These are phyloP conservation scores for Miltochrista miniata DNA, from an alignment of 2,888 invertebrate genomes.

Conservation along the genomic window DNA sequence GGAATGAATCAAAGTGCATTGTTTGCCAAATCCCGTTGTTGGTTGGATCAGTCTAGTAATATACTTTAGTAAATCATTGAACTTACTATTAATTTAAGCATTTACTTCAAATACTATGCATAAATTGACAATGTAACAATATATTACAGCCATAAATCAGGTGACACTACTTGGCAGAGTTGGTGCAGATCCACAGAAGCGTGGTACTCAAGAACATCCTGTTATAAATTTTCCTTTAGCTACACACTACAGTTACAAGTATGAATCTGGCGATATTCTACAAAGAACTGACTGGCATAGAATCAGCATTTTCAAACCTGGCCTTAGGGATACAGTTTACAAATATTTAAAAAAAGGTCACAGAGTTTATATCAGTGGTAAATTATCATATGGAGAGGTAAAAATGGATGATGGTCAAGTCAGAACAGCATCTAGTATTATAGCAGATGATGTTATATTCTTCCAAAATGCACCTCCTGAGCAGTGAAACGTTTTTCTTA, in stretches of 20 bases:
- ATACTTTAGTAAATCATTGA: no score
- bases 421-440: constrained; percentile 89
- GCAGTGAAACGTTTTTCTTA: constrained; percentile 31
- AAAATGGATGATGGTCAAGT: constrained; percentile 89
- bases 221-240: constrained; percentile 95
- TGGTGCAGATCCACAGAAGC: constrained; percentile 94
- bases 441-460: constrained; percentile 95
- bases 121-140: neutral
- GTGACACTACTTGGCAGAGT: constrained; percentile 94
- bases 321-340: constrained; percentile 90
- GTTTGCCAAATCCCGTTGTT: no score
- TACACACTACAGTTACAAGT: constrained; percentile 93
- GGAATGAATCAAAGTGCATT: no score
- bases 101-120: neutral
- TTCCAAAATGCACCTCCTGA: constrained; percentile 80
- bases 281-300: constrained; percentile 97
- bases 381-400: constrained; percentile 93
- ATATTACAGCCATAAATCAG: constrained; percentile 87
- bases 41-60: no score
- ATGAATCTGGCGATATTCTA: constrained; percentile 90
- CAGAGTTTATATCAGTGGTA: constrained; percentile 91
- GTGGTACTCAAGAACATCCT: constrained; percentile 92
- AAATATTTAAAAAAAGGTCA: constrained; percentile 94
- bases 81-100: no score
- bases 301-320: constrained; percentile 93